phyloP scores from a whole-genome alignment of 2,113 vertebrate species.

The Neotragus pygmaeus region DNA sequence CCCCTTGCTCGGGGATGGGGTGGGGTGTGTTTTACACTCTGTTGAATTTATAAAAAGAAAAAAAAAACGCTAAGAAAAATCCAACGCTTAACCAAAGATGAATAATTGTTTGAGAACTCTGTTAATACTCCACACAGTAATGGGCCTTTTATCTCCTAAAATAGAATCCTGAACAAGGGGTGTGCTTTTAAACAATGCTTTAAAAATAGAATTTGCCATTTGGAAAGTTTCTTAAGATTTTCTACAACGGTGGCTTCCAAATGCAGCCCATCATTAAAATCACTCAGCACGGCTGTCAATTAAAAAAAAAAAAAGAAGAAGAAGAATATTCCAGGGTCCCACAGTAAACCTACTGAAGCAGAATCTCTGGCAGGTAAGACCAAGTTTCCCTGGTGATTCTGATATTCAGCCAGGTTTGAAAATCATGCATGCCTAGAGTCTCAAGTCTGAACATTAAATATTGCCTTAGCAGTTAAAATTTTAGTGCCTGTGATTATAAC shows the following conservation, averaged over 20 bases:
- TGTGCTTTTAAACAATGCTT: conserved; percentile 10
- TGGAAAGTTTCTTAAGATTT: neutral
- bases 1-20: neutral
- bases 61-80: neutral
- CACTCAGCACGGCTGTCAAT: neutral
- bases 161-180: neutral
- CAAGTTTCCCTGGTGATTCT: neutral
- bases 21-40: neutral
- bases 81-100: neutral
- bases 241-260: conserved; percentile 10
- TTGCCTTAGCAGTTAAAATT: conserved; percentile 14
- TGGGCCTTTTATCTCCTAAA: neutral
- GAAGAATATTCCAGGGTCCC: neutral
- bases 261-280: neutral
- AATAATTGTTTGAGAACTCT: conserved; percentile 13
- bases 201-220: conserved; percentile 8
- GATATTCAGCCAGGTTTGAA: conserved; percentile 21
- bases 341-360: neutral
- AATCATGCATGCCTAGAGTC: neutral
- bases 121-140: neutral
- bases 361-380: neutral
- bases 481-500: neutral
- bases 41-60: neutral
- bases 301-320: neutral
- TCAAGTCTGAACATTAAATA: neutral